A percentile compares a stretch with the other conserved stretches of the same genome.
Conservation (phyloP, 2,888 invertebrate genomes). For the Rhagium mordax region DNA sequence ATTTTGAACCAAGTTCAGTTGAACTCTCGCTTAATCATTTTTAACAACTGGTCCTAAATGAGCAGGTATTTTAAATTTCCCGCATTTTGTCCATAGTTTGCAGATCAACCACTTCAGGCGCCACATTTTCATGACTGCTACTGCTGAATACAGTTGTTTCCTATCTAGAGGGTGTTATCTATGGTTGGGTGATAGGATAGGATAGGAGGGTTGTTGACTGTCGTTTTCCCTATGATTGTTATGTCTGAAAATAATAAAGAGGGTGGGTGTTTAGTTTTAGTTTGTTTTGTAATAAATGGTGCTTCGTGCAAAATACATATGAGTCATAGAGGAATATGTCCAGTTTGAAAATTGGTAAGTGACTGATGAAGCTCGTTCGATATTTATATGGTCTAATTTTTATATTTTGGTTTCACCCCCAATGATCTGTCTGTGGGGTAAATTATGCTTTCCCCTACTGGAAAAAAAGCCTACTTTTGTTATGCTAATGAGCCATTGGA, state of each 20-base stretch:
- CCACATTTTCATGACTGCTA: no score
- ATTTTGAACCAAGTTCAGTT: no score
- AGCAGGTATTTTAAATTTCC: no score
- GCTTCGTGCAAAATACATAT: slow-evolving; percentile 59
- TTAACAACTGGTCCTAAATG: no score
- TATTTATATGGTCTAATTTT: slow-evolving; percentile 15
- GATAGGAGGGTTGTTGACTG: no score
- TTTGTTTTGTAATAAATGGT: slow-evolving; percentile 57
- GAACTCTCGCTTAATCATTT: no score
- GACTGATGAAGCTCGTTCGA: slow-evolving; percentile 29
- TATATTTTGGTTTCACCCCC: slow-evolving; percentile 67
- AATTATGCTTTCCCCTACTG: slow-evolving; percentile 43
- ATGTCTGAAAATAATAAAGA: slow-evolving; percentile 54
- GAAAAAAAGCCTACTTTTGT: slow-evolving; percentile 34
- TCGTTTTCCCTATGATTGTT: slow-evolving; percentile 46
- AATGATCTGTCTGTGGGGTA: slow-evolving; percentile 51
- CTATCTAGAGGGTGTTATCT: no score
- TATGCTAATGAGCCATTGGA: slow-evolving; percentile 32
- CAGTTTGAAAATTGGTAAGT: slow-evolving; percentile 77
- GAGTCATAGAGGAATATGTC: slow-evolving; percentile 74
- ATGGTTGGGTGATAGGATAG: no score
- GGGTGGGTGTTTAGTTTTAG: slow-evolving; percentile 49
- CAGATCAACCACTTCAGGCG: no score
- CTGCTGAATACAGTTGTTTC: no score
- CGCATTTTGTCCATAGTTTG: no score